phyloP scores from a whole-genome alignment of 2,113 vertebrate species.

The Heliornis fulica region DNA sequence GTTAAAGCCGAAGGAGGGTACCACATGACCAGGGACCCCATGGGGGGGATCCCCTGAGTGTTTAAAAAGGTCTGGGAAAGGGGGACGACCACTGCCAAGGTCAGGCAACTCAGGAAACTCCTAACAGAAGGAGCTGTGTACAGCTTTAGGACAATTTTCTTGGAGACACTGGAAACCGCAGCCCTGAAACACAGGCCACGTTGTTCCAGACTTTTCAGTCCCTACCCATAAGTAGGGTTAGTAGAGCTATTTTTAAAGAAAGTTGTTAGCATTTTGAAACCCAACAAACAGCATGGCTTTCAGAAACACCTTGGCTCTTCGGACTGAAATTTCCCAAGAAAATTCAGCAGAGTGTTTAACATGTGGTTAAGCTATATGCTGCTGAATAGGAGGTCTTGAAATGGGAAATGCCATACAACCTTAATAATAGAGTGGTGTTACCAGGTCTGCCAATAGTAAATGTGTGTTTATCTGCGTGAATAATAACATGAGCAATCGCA shows the following conservation, averaged over 20 bases:
- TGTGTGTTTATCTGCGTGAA: conserved; percentile 10
- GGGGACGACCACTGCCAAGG: background rate
- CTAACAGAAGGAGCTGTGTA: background rate
- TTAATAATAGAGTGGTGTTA: background rate
- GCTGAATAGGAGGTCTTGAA: conserved; percentile 32
- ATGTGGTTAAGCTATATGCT: background rate
- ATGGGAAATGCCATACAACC: conserved; percentile 29
- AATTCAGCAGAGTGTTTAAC: conserved; percentile 12
- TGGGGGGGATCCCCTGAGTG: rapidly evolving
- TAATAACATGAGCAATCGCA: conserved; percentile 25
- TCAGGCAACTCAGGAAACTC: background rate
- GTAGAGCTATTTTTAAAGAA: background rate
- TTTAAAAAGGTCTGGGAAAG: background rate
- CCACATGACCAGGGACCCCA: rapidly evolving
- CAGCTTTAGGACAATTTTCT: background rate
- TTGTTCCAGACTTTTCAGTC: background rate
- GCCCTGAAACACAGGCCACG: background rate
- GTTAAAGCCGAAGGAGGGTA: background rate
- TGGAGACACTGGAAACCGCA: background rate
- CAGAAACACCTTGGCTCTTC: background rate
- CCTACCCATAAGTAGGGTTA: background rate
- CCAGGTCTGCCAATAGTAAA: background rate
- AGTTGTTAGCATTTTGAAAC: background rate
- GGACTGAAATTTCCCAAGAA: background rate
- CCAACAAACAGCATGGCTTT: background rate